Base-by-base conservation (phyloP, 23 tunicate species). In the Ascidia mentula region DNA sequence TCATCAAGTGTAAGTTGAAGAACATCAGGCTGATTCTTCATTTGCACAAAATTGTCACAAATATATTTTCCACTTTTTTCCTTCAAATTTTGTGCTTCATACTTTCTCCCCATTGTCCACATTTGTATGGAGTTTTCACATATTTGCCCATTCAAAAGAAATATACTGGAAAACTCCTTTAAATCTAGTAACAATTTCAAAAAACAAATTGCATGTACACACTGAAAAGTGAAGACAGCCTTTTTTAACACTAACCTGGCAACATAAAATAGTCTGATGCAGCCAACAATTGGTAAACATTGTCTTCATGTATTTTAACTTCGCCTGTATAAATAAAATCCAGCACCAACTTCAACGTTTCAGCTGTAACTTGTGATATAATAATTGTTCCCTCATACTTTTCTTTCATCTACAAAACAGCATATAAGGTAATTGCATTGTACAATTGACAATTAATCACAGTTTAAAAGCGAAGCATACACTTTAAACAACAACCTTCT, bases 241-340 rank as follows among this genome's bases (percentile, higher is more conserved):
- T 26, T 53, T 5, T 5, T 3, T 53, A 20, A 9, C 53, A 42
- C 65, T 53, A 3, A 53, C 65, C 28, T 20, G 65, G 65, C 22
- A 53, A 20, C 7, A 53, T 53, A 53, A 53, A 28, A 53, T 53
- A 53, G 24, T 53, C 65, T 20, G 65, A 26, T 53, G 65, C 65
- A 53, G 7, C 12, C 65, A 53, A 28, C 4, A 53, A 26, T 53
- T 53, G 65, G 13, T 53, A 53, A 53, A 53, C 65, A 53, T 53
- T 53, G 28, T 53, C 65, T 20, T 53, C 65, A 53, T 53, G 28
- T 1, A 53, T 26, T 53, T 26, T 53, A 28, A 53, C 24, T 53
- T 53, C 24, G 65, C 65, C 24, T 26, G 65, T 53, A 28, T 53
- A 53, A 53, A 53, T 53, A 53, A 53, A 53, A 53, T 53, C 65